Evolutionary conservation across 2,113 vertebrate species (phyloP).

Genomic region (Silurus glanis): DNA sequence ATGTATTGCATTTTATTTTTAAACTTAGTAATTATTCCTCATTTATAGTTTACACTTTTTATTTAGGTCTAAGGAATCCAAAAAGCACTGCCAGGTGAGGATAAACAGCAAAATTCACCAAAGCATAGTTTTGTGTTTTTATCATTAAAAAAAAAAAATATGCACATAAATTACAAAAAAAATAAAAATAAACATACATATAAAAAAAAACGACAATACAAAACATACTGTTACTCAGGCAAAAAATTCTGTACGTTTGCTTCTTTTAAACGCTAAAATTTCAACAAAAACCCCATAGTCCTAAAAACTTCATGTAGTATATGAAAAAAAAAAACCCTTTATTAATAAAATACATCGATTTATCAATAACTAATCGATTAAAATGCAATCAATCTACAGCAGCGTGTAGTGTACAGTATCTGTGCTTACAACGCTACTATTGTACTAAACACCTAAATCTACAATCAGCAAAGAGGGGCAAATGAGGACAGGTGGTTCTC

Average conservation of each 20-base stretch:
- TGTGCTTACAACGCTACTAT: not conserved
- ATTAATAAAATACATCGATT: not conserved
- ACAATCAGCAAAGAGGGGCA: conserved; percentile 10
- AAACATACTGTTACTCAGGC: not conserved
- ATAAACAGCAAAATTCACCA: not conserved
- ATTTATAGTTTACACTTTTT: not conserved
- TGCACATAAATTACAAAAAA: too few relatives aligned
- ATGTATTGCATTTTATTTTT: too few relatives aligned
- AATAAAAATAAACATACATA: not conserved
- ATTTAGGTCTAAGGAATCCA: not conserved
- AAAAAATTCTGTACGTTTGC: not conserved
- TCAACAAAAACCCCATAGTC: not conserved
- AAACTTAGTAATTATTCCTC: not conserved
- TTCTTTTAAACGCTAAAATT: not conserved
- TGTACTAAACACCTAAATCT: not conserved
- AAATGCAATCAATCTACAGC: not conserved
- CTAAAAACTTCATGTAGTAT: not conserved
- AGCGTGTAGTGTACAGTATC: not conserved
- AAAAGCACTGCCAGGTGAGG: not conserved
- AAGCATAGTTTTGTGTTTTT: not conserved
- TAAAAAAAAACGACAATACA: not conserved
- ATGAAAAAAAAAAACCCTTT: not conserved
- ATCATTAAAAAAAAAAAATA: too few relatives aligned
- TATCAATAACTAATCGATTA: not conserved
- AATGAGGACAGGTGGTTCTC: conserved; percentile 23